Base-by-base conservation (phyloP, 92 coral and sea anemone species). In the Actinostola sp. region DNA sequence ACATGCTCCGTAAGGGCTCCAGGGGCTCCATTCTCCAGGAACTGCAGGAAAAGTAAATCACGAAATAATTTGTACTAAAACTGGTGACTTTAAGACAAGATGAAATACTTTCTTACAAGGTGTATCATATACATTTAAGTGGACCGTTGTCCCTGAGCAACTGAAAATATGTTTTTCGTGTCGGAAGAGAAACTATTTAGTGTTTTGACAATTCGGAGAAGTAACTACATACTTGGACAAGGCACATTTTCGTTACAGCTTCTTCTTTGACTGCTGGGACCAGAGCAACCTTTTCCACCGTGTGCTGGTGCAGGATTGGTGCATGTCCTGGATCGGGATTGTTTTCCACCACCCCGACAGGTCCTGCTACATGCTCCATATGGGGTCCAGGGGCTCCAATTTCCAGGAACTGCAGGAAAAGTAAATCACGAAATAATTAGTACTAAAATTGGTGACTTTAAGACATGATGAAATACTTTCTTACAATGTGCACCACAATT, bases 341-440 rank as follows among this genome's bases (percentile, higher is more conserved):
- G 72, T 0, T 25, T 61, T 51, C 82, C 81, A 11, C 56, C 73
- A 20, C 82, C 63, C n/a, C n/a, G n/a, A 33, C 82, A 76, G 0
- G 74, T 30, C 15, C 26, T 52, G 39, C 64, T 57, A 26, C 82
- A 76, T 23, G 21, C 28, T 29, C 43, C 13, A 72, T 71, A 76
- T 9, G 57, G 31, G 0, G 23, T 29, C 82, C 82, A 76, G 16
- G 38, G 46, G 12, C 65, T 43, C 82, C 82, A 76, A 48, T 24
- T 53, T 6, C 82, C 82, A 15, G 54, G 44, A 32, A 38, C 77
- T 71, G 41, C 6, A 63, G 24, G 6, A 63, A 1, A 28, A 6
- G 3, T 1, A 53, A 53, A 8, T 9, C 60, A 53, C 23, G n/a
- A 8, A 1, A 12, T 24, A 23, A 53, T 53, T 53, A 53, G 60